phyloP scores from a whole-genome alignment of 2,888 invertebrate genomes.

The Julus scandinavius region DNA sequence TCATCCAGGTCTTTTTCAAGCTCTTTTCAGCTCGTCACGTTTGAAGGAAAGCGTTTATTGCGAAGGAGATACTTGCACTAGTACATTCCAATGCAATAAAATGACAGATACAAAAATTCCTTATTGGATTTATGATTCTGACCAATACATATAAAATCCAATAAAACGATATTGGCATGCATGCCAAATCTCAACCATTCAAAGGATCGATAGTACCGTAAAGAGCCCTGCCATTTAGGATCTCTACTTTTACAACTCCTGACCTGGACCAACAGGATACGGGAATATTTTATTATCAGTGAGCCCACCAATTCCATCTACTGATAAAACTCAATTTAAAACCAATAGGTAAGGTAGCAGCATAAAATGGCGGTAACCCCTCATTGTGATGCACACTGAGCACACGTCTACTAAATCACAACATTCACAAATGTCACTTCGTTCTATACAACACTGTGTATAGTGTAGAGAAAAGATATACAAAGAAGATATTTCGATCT shows the following conservation, averaged over 20 bases:
- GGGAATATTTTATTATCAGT: background rate
- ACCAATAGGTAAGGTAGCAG: background rate
- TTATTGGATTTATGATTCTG: conserved; percentile 3
- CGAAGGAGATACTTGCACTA: background rate
- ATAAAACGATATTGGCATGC: background rate
- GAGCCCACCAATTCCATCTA: background rate
- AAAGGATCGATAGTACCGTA: background rate
- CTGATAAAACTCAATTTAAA: conserved; percentile 4
- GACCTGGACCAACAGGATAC: background rate
- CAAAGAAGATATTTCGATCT: background rate
- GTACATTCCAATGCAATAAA: background rate
- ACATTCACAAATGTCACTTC: background rate
- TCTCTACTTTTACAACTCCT: background rate
- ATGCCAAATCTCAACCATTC: background rate
- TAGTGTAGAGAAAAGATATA: background rate
- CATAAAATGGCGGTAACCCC: background rate
- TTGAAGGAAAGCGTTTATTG: background rate
- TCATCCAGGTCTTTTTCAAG: background rate
- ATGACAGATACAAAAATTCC: background rate
- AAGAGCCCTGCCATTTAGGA: background rate
- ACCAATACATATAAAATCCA: background rate
- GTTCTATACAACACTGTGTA: background rate
- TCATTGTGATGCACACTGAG: background rate
- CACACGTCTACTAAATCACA: background rate
- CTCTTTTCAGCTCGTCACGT: background rate